Evolutionary conservation across 2,113 vertebrate species (phyloP).

Genomic region (Hippocampus zosterae): DNA sequence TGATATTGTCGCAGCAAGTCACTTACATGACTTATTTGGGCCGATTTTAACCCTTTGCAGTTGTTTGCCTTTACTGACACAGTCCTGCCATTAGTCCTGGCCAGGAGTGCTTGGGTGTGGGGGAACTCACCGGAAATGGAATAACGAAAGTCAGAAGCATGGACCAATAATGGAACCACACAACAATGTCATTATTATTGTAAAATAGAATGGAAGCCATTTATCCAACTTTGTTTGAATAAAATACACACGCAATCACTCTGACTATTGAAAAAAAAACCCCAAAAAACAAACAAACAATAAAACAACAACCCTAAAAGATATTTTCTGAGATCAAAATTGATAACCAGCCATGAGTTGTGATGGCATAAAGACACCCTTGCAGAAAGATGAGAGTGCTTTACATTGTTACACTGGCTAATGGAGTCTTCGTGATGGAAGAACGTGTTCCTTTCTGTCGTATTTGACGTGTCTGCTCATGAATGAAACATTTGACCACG

Average conservation of each 20-base stretch:
- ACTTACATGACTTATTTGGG: neutral
- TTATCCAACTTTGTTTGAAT: neutral
- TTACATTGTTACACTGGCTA: conserved; percentile 48
- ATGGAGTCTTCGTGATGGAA: conserved; percentile 44
- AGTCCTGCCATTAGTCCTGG: too few relatives aligned
- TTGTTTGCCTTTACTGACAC: too few relatives aligned
- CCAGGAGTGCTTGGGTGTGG: too few relatives aligned
- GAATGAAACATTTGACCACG: conserved; percentile 45
- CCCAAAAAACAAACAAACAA: neutral
- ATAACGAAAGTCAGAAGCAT: neutral
- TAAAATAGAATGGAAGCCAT: neutral
- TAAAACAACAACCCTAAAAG: neutral
- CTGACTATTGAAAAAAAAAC: neutral
- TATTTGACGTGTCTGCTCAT: conserved; percentile 43
- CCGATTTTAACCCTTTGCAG: too few relatives aligned
- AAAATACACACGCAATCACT: neutral
- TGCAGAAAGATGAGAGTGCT: conserved; percentile 37
- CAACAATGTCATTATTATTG: neutral
- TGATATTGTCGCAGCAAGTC: neutral
- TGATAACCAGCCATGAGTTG: conserved; percentile 7
- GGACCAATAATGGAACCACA: neutral
- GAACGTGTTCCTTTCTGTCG: conserved; percentile 21
- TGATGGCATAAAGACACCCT: conserved; percentile 12
- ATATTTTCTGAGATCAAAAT: conserved; percentile 1
- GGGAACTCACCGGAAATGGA: too few relatives aligned